Conservation (phyloP, 2,888 invertebrate species). For the Cryptus viduatorius region DNA sequence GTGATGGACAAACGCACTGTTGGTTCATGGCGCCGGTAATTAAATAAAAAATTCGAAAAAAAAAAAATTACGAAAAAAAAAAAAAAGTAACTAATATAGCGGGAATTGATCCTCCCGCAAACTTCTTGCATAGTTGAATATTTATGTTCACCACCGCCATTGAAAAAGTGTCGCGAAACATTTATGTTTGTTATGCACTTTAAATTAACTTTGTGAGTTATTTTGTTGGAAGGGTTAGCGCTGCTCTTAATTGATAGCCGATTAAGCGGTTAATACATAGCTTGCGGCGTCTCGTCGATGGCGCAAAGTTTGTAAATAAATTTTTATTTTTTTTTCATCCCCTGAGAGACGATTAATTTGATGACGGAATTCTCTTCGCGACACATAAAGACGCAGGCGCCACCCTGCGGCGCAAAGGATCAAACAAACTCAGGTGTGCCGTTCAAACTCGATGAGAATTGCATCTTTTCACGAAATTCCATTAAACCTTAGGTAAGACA, state of each 20-base stretch:
- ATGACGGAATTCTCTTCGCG: not conserved
- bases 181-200: constrained; percentile 21
- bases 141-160: not conserved
- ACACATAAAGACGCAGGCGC: not conserved
- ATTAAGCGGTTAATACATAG: not conserved
- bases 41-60: constrained; percentile 20
- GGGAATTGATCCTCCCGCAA: not conserved
- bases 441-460: constrained; percentile 26
- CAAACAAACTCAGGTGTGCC: constrained; percentile 16
- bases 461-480: constrained; percentile 39
- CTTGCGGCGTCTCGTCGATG: constrained; percentile 9
- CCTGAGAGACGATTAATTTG: not conserved
- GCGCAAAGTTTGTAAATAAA: not conserved
- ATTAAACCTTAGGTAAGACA: constrained; percentile 56
- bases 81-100: constrained; percentile 7
- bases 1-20: constrained; percentile 31
- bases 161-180: constrained; percentile 10
- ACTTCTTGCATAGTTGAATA: constrained; percentile 9
- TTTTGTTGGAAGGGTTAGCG: not conserved
- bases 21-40: constrained; percentile 35
- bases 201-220: constrained; percentile 12
- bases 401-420: not conserved
- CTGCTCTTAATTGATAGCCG: not conserved
- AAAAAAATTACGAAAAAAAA: constrained; percentile 8
- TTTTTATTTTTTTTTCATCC: not conserved